Base-by-base conservation (phyloP, 1,140 invertebrate species). In the Laodelphax striatellus region DNA sequence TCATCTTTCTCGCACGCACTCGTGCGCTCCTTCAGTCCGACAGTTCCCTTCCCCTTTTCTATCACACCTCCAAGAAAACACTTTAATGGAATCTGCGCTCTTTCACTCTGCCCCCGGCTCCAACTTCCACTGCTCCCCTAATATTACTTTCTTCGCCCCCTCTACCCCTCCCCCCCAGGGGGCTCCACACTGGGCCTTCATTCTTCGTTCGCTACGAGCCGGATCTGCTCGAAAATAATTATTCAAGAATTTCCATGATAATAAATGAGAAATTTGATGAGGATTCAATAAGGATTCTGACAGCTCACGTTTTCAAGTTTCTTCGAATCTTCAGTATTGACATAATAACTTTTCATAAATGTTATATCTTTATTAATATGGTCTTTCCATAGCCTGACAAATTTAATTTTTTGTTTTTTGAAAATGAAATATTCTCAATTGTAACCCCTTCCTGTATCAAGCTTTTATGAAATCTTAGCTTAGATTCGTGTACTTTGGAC, bases 81-180 rank as follows among this genome's bases (percentile, higher is more conserved):
- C 57, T 63, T 63, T 63, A 63, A 63, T 63, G 62, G 62, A 58
- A 58, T 44, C 57, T 44, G 57, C 57, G 42, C 24, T 57, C 55
- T 57, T 43, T 55, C 22, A 16, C 22, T 55, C 53, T 55, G n/a
- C 22, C 22, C 34, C n/a, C 22, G 17, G 42, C 24, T 34, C 8
- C 6, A 31, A 24, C 54, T 19, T 50, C 43, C 43, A 46, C 43
- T 46, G 14, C 19, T 34, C 53, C 42, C 42, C 17, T 42, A 28
- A 24, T 34, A 34, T 16, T 16, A 16, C 16, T 55, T 34, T 55
- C 24, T 55, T 34, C 24, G 24, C 24, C n/a, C n/a, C n/a, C n/a
- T n/a, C n/a, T n/a, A n/a, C n/a, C n/a, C n/a, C n/a, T 55, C 17
- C 55, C 38, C 13, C 31, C 16, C 11, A 38, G 11, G 34, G 34